Base-by-base conservation (phyloP, 2,888 invertebrate genomes). In the Pristionchus maxplancki region DNA sequence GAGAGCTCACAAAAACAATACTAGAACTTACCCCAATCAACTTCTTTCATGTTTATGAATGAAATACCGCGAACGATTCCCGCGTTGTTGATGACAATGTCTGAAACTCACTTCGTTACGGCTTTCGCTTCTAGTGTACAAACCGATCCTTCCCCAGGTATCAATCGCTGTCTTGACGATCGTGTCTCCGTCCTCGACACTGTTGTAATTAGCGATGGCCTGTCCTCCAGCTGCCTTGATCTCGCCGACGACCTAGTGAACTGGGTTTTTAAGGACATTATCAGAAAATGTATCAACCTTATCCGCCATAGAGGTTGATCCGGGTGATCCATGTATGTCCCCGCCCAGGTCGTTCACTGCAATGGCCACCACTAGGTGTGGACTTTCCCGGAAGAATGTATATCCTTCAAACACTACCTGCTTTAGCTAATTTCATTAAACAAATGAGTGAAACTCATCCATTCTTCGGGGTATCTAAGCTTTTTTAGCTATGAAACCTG, bases 51-150 rank as follows among this genome's bases (percentile, higher is more conserved):
- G 94, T 97, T 97, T 0, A 96, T 96, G 95, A 99, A 97, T 93
- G 98, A 97, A 95, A 96, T 97, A 95, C 99, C 99, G 90, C 99
- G 96, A 86, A 99, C 96, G 94, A 99, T 99, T 53, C 99, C 99
- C 89, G 99, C 99, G 96, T 99, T 99, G 95, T 99, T 99, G 90
- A 99, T 96, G 88, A 99, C 95, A 94, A 99, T 97, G 95, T 99
- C 99, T 96, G 93, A 37, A 89, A 53, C 9, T 62, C 4, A 62
- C n/a, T n/a, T 58, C 17, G 58, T 24, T 4, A 58, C 58, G 20
- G 34, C 28, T 24, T 44, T n/a, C 11, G 37, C 0, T 62, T 28
- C 5, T 5, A 31, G 24, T 17, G n/a, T n/a, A 13, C 92, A 90
- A 91, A 95, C 95, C 96, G 89, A 96, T 94, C 92, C 95, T 94